These are phyloP conservation scores for Metacarcinus magister DNA, from an alignment of 2,888 invertebrate species.

Conservation along the genomic window DNA sequence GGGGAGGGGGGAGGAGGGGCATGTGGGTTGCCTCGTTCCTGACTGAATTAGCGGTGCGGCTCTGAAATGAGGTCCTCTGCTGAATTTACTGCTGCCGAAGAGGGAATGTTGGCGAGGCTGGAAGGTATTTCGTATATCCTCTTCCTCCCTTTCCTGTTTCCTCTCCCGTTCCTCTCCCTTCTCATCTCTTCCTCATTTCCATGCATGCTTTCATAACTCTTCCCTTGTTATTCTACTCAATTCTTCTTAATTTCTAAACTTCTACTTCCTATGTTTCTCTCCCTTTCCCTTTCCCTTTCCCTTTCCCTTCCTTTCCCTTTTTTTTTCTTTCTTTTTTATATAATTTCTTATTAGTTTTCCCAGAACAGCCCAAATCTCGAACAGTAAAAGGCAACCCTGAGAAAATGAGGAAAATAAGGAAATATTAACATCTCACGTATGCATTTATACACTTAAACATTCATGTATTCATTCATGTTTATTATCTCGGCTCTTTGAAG, in stretches of 20 bases:
- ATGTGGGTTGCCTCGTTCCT: neutral
- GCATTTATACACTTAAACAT: neutral
- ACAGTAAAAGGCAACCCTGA: neutral
- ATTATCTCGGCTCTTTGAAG: neutral
- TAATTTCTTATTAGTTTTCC: neutral
- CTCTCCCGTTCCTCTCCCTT: neutral
- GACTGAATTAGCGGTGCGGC: neutral
- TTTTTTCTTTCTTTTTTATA: neutral
- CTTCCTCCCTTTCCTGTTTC: neutral
- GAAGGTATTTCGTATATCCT: slow-evolving; percentile 15
- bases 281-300: neutral
- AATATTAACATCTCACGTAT: slow-evolving; percentile 15
- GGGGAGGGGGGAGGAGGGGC: neutral
- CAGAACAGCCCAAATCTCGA: neutral
- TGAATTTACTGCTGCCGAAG: neutral
- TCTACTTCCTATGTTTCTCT: neutral
- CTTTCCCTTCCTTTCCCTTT: neutral
- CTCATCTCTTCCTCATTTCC: neutral
- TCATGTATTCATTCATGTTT: slow-evolving; percentile 1
- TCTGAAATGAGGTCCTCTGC: neutral
- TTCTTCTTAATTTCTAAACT: no score
- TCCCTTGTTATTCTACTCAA: neutral
- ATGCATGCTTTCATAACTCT: neutral
- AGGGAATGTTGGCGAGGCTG: neutral
- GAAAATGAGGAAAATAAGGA: neutral